Evolutionary conservation across 2,113 vertebrate genomes (phyloP).

Genomic region (Cettia cetti): DNA sequence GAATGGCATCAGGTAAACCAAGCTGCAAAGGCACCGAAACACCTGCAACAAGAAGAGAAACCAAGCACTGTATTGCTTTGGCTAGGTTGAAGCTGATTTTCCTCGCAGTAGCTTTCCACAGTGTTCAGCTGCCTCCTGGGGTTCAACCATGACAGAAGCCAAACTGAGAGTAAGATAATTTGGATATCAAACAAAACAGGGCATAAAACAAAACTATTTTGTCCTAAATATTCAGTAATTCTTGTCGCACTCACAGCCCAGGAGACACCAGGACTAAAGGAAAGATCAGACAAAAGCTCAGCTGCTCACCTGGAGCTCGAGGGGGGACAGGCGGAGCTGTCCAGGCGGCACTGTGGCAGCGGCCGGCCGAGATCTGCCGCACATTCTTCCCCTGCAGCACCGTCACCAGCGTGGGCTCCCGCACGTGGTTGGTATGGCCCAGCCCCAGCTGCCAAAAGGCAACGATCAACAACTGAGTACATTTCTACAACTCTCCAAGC

Average conservation of each 20-base stretch:
- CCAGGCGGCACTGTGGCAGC: conserved; percentile 85
- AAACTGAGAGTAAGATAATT: neutral
- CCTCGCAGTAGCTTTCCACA: accelerated
- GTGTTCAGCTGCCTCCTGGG: neutral
- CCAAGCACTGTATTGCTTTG: neutral
- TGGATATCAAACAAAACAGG: neutral
- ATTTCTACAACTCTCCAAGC: neutral
- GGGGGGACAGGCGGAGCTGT: conserved; percentile 75
- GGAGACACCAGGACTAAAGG: neutral
- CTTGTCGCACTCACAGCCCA: neutral
- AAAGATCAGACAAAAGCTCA: too few species aligned
- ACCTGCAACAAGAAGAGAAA: conserved; percentile 55
- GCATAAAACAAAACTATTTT: neutral
- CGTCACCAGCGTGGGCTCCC: conserved; percentile 80
- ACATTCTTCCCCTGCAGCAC: conserved; percentile 78
- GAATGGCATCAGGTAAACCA: conserved; percentile 78
- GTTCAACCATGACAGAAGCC: accelerated
- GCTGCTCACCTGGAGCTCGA: conserved; percentile 70
- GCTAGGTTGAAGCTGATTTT: neutral
- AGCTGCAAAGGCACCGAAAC: conserved; percentile 83
- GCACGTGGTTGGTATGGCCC: conserved; percentile 82
- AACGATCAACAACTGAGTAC: neutral
- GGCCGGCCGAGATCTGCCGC: conserved; percentile 81
- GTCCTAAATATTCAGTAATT: neutral
- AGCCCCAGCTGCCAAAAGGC: conserved; percentile 74